Percentiles rank a stretch among this genome's conserved stretches.
Conservation (phyloP, 2,888 invertebrate genomes). For the Drosophila niveifrons region DNA sequence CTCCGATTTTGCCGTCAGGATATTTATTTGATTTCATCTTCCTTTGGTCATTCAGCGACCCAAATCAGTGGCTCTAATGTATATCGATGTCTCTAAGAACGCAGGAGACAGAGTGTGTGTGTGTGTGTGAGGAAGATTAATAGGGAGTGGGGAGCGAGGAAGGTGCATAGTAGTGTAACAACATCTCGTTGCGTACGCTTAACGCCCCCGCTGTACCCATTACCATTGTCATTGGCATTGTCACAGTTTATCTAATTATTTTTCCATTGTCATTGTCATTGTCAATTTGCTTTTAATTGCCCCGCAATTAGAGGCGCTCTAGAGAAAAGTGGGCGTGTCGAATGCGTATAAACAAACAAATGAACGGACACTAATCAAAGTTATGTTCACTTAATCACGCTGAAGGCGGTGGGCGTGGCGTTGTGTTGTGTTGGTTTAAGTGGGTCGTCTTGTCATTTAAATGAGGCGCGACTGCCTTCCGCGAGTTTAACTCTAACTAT, state of each 20-base stretch:
- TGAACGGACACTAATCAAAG: conserved; percentile 50
- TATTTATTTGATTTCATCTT: conserved; percentile 73
- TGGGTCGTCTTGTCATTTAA: conserved; percentile 23
- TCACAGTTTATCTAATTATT: conserved; percentile 66
- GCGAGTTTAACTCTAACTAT: conserved; percentile 11
- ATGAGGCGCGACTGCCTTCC: not conserved
- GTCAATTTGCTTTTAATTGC: conserved; percentile 77
- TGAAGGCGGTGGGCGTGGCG: not conserved
- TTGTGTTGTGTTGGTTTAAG: not conserved
- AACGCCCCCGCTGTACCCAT: not conserved
- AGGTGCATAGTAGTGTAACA: conserved; percentile 35
- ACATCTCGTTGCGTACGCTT: conserved; percentile 62
- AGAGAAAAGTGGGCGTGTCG: conserved; percentile 35
- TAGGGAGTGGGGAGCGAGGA: conserved; percentile 1
- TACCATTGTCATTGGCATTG: conserved; percentile 21
- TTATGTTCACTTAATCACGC: conserved; percentile 11
- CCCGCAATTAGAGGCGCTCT: conserved; percentile 58
- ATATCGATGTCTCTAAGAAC: conserved; percentile 2
- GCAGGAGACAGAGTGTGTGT: not conserved
- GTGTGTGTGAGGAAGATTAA: conserved; percentile 6
- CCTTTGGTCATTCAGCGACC: conserved; percentile 37
- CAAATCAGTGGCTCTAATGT: conserved; percentile 50
- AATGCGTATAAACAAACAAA: conserved; percentile 39
- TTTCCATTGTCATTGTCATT: conserved; percentile 71
- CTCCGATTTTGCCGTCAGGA: conserved; percentile 39